Evolutionary conservation across 2,113 vertebrate species (phyloP), one percentile per base, ranked within the genome.

Genomic region (Platichthys stellatus): DNA sequence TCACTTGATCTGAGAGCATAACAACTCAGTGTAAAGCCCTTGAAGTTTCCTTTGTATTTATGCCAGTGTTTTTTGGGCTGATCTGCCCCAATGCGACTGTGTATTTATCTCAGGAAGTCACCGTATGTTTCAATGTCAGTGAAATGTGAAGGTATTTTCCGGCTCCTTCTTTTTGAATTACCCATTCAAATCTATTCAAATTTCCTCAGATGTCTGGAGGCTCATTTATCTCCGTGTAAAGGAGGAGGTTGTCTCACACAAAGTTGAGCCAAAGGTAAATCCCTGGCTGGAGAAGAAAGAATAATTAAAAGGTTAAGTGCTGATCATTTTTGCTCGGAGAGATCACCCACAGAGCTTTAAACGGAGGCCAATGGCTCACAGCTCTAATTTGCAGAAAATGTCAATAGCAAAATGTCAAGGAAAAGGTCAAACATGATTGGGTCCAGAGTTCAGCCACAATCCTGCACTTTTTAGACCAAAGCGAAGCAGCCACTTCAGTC

Each of bases 231-330:
- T 64, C 83, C 57, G 68, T 68, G 73, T 76, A 56, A 76, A 84
- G 40, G 75, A 74, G 49, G 28, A 54, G 58, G 72, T 66, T 70
- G 78, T 84, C 83, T 86, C 85, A 67, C 72, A 83, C 71, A 49
- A 7, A 78, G 70, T 43, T 64, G 45, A 83, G 76, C 84, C 74
- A 72, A 84, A 90, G 84, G 80, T 92, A 88, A 69, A 87, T 89
- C 86, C 77, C 82, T 67, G 66, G 72, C 81, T 45, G 61, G 69
- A 81, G 73, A 88, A 86, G 63, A 89, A 89, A 89, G 78, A 90
- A 92, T 91, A 93, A 93, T 92, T 93, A 92, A 94, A 94, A 93
- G 93, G 93, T 93, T 92, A 93, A 92, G 91, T 90, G 83, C 90
- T 88, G 87, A 87, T 92, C 81, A 72, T 89, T 92, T 90, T 84